Percentiles rank a stretch among this genome's conserved stretches.
These are phyloP conservation scores for Leptopilina myrica DNA, from an alignment of 2,888 invertebrate species.

Conservation along the genomic window DNA sequence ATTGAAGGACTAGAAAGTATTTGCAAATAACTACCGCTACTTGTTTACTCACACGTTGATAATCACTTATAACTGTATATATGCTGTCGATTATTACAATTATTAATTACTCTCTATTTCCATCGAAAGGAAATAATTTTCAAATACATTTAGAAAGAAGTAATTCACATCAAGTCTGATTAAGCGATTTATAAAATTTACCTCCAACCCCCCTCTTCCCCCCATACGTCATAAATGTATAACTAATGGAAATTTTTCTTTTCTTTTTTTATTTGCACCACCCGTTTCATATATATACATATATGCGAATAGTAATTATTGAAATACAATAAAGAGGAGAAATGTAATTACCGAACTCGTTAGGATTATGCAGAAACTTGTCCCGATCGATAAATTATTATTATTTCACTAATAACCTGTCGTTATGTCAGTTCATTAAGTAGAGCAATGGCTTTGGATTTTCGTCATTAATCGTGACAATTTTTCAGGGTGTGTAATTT, in stretches of 20 bases:
- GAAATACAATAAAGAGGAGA: constrained; percentile 31
- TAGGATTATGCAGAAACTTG: constrained; percentile 10
- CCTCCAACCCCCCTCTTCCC: no score
- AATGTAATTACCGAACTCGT: constrained; percentile 1
- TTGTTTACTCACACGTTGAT: neutral
- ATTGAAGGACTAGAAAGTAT: constrained; percentile 22
- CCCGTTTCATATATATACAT: no score
- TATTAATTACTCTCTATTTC: constrained; percentile 16
- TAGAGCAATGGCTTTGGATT: constrained; percentile 24
- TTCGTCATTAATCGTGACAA: constrained; percentile 13
- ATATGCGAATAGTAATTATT: neutral
- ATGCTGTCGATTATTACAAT: constrained; percentile 9
- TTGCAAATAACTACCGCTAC: constrained; percentile 1
- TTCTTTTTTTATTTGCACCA: no score
- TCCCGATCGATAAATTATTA: constrained; percentile 13
- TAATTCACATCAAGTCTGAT: constrained; percentile 4
- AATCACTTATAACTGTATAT: neutral
- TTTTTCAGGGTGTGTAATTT: neutral
- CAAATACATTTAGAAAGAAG: neutral
- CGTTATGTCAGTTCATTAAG: constrained; percentile 13
- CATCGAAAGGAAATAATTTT: neutral
- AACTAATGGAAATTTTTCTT: neutral
- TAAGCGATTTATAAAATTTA: neutral
- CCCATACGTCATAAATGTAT: neutral
- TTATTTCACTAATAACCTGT: constrained; percentile 31